A percentile compares a stretch with the other conserved stretches of the same genome.
These are phyloP conservation scores for Adelges cooleyi DNA, from an alignment of 1,140 invertebrate species.

Conservation along the genomic window DNA sequence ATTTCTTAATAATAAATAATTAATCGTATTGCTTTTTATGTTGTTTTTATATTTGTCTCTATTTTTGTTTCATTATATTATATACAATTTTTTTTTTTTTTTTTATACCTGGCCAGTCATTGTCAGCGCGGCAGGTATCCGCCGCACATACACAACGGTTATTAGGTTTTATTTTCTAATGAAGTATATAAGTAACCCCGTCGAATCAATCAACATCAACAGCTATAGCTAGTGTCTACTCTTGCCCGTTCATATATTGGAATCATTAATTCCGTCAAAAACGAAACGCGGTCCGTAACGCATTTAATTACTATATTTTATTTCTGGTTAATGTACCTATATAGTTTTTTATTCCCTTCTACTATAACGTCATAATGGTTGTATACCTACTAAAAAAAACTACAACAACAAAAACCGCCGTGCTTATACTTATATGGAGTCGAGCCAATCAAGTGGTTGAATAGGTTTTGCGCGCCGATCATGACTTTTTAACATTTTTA, in stretches of 20 bases:
- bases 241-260: neutral
- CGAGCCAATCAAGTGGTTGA: too few relatives aligned
- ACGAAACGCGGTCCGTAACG: constrained; percentile 20
- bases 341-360: neutral
- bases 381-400: too few relatives aligned
- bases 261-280: constrained; percentile 27
- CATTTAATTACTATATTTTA: constrained; percentile 28
- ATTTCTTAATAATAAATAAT: constrained; percentile 9
- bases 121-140: constrained; percentile 20
- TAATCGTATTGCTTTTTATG: neutral
- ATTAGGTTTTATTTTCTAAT: constrained; percentile 2
- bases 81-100: neutral
- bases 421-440: too few relatives aligned
- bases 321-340: constrained; percentile 11
- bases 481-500: too few relatives aligned
- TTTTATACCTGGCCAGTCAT: constrained; percentile 10
- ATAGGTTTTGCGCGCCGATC: too few relatives aligned
- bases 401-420: too few relatives aligned
- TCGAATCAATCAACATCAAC: constrained; percentile 27
- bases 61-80: neutral
- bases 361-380: too few relatives aligned
- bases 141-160: neutral
- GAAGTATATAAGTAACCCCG: constrained; percentile 17
- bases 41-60: constrained; percentile 1
- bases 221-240: too few relatives aligned